Evolutionary conservation across 2,797 vertebrate species (phyloP).

Genomic region (Eurystomus glaucurus): DNA sequence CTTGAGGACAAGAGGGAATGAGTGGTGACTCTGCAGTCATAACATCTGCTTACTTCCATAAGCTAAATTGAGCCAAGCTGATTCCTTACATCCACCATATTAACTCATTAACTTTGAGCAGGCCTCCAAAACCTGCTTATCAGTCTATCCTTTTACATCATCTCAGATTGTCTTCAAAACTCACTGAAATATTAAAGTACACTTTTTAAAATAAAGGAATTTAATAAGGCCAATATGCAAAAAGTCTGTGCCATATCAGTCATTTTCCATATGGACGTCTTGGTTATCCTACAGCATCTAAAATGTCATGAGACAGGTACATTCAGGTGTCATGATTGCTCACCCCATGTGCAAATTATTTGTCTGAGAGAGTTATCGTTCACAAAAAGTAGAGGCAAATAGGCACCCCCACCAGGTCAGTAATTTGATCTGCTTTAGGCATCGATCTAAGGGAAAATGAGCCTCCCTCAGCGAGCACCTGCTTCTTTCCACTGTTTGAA

Average conservation of each 20-base stretch:
- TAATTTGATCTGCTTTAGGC: background rate
- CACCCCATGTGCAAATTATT: accelerated
- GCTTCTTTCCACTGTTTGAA: background rate
- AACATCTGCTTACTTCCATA: background rate
- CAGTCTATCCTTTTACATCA: background rate
- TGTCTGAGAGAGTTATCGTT: background rate
- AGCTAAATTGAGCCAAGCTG: background rate
- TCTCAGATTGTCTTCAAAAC: background rate
- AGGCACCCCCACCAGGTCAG: background rate
- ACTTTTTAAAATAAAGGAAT: background rate
- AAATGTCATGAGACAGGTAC: background rate
- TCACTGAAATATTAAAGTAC: background rate
- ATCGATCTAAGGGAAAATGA: background rate
- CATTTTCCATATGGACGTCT: background rate
- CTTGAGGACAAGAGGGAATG: background rate
- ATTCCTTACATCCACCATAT: background rate
- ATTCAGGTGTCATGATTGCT: background rate
- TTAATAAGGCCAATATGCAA: background rate
- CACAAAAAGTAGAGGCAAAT: background rate
- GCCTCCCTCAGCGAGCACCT: accelerated
- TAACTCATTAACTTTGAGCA: background rate
- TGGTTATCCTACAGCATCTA: background rate
- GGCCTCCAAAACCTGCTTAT: background rate
- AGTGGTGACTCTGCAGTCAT: background rate
- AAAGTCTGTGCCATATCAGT: background rate